Percentiles rank a stretch among this genome's conserved stretches.
Evolutionary conservation across 2,113 vertebrate genomes (phyloP).

Genomic region (Astur gentilis): DNA sequence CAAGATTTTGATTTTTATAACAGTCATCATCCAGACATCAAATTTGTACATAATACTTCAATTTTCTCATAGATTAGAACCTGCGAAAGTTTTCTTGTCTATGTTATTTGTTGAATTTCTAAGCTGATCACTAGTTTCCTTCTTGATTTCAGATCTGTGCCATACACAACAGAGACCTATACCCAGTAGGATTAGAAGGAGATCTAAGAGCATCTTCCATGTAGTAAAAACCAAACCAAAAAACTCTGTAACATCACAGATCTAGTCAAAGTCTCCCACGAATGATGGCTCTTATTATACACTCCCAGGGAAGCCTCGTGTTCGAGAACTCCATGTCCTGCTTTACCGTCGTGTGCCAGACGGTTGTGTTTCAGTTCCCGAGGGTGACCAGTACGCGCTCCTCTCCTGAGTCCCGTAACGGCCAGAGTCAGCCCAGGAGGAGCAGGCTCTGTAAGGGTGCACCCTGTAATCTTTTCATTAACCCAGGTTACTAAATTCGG

Average conservation of each 20-base stretch:
- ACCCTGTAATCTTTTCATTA: not conserved
- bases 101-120: not conserved
- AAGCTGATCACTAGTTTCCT: not conserved
- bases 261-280: not conserved
- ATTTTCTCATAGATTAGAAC: not conserved
- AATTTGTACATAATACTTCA: not conserved
- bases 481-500: not conserved
- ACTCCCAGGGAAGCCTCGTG: not conserved
- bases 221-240: not conserved
- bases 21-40: not conserved
- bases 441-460: accelerated
- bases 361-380: not conserved
- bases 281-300: not conserved
- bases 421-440: accelerated
- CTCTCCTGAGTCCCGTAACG: not conserved
- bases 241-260: not conserved
- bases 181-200: not conserved
- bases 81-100: not conserved
- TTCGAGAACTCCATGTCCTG: not conserved
- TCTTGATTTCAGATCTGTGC: not conserved
- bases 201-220: not conserved
- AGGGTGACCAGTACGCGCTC: not conserved
- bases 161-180: not conserved
- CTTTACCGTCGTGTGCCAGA: not conserved
- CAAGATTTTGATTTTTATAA: not conserved